Evolutionary conservation across 2,797 vertebrate genomes (phyloP).

Genomic region (Pangasius djambal): DNA sequence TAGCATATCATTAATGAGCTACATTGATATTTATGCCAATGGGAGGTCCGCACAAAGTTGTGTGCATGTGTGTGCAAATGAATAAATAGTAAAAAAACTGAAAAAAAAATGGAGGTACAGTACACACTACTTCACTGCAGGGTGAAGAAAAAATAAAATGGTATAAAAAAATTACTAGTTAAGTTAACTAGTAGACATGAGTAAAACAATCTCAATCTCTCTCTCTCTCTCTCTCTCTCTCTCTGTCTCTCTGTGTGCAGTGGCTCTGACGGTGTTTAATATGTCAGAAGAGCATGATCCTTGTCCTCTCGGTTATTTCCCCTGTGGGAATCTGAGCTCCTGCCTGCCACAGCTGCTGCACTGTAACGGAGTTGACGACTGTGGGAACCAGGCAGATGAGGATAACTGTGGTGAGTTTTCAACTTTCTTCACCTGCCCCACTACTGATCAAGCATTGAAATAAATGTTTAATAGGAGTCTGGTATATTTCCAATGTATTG

Average conservation of each 20-base stretch:
- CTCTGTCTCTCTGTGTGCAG: slow-evolving; percentile 60
- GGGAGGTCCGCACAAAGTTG: neutral
- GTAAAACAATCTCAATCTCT: neutral
- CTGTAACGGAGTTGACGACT: slow-evolving; percentile 92
- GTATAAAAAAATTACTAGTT: neutral
- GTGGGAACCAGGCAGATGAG: slow-evolving; percentile 89
- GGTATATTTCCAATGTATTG: neutral
- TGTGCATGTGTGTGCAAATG: neutral
- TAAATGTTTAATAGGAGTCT: neutral
- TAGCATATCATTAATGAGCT: neutral
- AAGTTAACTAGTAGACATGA: neutral
- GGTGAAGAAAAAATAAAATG: too few species aligned
- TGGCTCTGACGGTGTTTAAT: slow-evolving; percentile 71
- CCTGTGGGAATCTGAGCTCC: slow-evolving; percentile 88
- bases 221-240: slow-evolving; percentile 20
- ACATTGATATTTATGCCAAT: neutral
- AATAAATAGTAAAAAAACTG: neutral
- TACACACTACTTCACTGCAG: too few species aligned
- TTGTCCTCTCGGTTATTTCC: slow-evolving; percentile 91
- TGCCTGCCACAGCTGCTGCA: slow-evolving; percentile 93
- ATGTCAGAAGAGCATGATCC: slow-evolving; percentile 68
- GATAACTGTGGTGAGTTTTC: slow-evolving; percentile 88
- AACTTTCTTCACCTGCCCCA: neutral
- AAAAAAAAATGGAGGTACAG: too few species aligned
- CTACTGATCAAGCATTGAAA: neutral